Evolutionary conservation across 2,888 invertebrate species (phyloP), one percentile per base, ranked within the genome.

Genomic region (Agonopterix alstromeriana): DNA sequence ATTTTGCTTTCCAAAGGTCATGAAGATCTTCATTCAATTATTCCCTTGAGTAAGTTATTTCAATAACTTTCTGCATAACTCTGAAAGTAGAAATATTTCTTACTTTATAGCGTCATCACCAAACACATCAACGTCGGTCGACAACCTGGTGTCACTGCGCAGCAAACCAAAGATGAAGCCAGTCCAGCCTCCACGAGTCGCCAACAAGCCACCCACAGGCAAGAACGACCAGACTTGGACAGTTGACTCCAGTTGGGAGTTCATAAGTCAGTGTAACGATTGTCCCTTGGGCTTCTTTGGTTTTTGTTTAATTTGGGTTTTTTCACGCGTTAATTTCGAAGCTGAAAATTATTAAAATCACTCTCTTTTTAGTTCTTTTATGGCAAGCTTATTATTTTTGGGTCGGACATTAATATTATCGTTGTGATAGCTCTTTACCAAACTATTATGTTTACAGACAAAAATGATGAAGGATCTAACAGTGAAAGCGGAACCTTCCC

Each of bases 211-310:
- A 52, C 79, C 85, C 47, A 69, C 77, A 63, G 82, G 83, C 73
- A 91, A 90, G 76, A 89, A 89, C 62, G 90, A 91, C 69, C 77
- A 68, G 52, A 82, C 94, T 52, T 96, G 96, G 96, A 93, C 95
- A 56, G 92, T 97, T 52, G 96, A 96, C 81, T 95, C 95, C 65
- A 95, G 96, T 79, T 96, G 96, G 96, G 95, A 96, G 78, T 97
- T 96, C 76, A 94, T 95, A 81, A 93, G 94, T 91, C 90, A 91
- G 90, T 85, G 69, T 69, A 46, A 46, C 35, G 35, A 38, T 43
- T 27, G 42, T 35, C 4, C 40, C 38, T n/a, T 10, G 7, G 17
- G 41, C 35, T 35, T 35, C 36, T 35, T 48, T 35, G 42, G 35
- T 47, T 49, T 43, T 41, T 27, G 27, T 27, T 27, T 27, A 0